Conservation (phyloP, 2,888 invertebrate genomes). For the Erebia ligea region DNA sequence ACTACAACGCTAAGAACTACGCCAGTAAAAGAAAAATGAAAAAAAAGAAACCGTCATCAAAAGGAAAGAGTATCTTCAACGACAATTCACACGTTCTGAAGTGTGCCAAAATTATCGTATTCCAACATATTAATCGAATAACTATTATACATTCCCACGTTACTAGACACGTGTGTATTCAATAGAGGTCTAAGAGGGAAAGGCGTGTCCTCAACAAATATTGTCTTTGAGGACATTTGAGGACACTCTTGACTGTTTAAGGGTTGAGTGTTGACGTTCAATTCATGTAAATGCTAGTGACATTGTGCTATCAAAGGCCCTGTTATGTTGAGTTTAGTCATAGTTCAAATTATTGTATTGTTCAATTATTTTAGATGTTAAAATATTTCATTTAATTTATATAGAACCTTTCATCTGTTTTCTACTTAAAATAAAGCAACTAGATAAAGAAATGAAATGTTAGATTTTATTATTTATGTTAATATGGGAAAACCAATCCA, state of each 20-base stretch:
- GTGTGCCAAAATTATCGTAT: slow-evolving; percentile 69
- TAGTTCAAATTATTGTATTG: not conserved
- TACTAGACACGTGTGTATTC: slow-evolving; percentile 68
- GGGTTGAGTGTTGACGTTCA: slow-evolving; percentile 60
- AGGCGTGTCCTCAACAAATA: slow-evolving; percentile 77
- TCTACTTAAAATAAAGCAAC: too few species aligned
- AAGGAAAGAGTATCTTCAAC: not conserved
- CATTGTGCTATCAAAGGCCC: slow-evolving; percentile 38
- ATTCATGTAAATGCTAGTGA: slow-evolving; percentile 40
- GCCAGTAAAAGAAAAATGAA: too few species aligned
- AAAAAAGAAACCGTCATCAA: too few species aligned
- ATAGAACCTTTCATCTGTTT: too few species aligned
- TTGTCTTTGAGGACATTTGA: slow-evolving; percentile 75
- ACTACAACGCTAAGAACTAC: too few species aligned
- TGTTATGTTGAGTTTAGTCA: slow-evolving; percentile 30
- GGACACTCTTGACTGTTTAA: slow-evolving; percentile 67
- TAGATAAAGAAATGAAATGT: too few species aligned
- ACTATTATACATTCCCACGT: slow-evolving; percentile 61
- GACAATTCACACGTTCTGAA: slow-evolving; percentile 43
- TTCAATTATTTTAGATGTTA: not conserved
- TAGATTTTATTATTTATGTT: too few species aligned
- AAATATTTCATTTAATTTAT: too few species aligned
- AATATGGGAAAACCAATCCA: too few species aligned
- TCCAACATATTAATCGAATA: slow-evolving; percentile 41
- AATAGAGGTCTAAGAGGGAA: slow-evolving; percentile 55